Percentiles rank a stretch among this genome's conserved stretches.
Conservation (phyloP, 2,797 vertebrate genomes). For the Spondyliosoma cantharus region DNA sequence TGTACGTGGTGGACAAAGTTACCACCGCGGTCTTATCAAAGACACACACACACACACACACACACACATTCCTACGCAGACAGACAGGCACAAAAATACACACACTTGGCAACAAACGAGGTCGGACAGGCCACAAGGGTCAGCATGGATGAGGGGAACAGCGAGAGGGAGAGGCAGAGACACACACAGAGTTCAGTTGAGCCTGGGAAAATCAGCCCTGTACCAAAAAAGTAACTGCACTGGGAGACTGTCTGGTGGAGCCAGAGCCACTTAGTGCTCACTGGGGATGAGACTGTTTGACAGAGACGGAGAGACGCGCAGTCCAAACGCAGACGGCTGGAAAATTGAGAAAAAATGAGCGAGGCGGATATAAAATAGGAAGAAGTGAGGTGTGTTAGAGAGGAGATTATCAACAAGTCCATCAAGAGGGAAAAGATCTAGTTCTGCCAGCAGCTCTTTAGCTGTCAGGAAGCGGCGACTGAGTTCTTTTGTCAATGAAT, state of each 20-base stretch:
- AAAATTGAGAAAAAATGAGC: conserved; percentile 52
- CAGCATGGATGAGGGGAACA: conserved; percentile 52
- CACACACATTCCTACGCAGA: conserved; percentile 52
- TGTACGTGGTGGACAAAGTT: conserved; percentile 8
- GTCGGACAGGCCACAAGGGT: conserved; percentile 50
- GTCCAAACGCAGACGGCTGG: conserved; percentile 53
- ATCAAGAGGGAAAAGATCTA: conserved; percentile 31
- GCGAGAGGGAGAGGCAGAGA: conserved; percentile 35
- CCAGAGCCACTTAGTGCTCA: conserved; percentile 65
- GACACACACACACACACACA: conserved; percentile 42
- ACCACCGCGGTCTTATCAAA: conserved; percentile 24
- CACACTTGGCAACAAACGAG: conserved; percentile 48
- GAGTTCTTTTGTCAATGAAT: conserved; percentile 40
- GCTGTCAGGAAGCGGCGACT: conserved; percentile 29
- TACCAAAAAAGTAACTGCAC: conserved; percentile 78
- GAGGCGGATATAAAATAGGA: conserved; percentile 37
- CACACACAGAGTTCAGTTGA: conserved; percentile 59
- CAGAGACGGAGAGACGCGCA: conserved; percentile 48
- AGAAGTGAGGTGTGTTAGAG: conserved; percentile 55
- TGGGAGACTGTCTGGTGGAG: conserved; percentile 68
- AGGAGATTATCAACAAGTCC: conserved; percentile 37
- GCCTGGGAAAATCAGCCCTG: conserved; percentile 80
- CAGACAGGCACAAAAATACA: conserved; percentile 44
- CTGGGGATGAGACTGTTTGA: conserved; percentile 68
- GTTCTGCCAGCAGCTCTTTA: conserved; percentile 13